A percentile compares a stretch with the other conserved stretches of the same genome.
Conservation (phyloP, 2,888 invertebrate species). For the Euplexia lucipara region DNA sequence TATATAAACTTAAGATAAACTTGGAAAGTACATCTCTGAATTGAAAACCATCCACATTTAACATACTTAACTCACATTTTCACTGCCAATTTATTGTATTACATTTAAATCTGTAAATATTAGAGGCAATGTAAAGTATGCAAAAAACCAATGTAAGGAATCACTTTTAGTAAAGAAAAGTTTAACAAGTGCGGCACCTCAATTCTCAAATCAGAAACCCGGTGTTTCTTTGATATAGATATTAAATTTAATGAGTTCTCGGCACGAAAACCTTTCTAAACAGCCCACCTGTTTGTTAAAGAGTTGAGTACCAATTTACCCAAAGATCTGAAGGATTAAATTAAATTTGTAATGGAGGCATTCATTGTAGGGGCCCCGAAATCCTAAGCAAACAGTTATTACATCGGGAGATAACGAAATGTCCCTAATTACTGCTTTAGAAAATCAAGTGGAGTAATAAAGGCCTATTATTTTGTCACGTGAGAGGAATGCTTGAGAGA, state of each 20-base stretch:
- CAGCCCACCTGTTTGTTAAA: conserved; percentile 35
- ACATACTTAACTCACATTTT: no score
- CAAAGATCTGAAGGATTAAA: conserved; percentile 46
- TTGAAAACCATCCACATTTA: no score
- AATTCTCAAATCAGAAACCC: no score
- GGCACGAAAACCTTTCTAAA: conserved; percentile 29
- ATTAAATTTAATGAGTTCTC: conserved; percentile 34
- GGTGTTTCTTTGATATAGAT: conserved; percentile 25
- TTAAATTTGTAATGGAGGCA: conserved; percentile 42
- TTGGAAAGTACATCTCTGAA: no score
- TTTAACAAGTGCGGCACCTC: no score
- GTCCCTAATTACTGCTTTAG: conserved; percentile 32
- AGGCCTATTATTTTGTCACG: conserved; percentile 28
- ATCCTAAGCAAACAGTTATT: conserved; percentile 59
- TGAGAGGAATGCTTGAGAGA: conserved; percentile 10
- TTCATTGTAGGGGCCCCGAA: conserved; percentile 18
- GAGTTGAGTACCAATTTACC: conserved; percentile 40
- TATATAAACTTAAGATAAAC: no score
- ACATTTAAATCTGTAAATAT: no score
- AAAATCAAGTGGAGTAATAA: conserved; percentile 40
- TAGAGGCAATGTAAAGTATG: no score
- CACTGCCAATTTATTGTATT: no score
- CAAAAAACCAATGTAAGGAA: no score
- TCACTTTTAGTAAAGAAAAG: no score
- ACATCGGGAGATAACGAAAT: conserved; percentile 35